A percentile compares a stretch with the other conserved stretches of the same genome.
These are phyloP conservation scores for Catocala nupta DNA, from an alignment of 2,888 invertebrate species.

Conservation along the genomic window DNA sequence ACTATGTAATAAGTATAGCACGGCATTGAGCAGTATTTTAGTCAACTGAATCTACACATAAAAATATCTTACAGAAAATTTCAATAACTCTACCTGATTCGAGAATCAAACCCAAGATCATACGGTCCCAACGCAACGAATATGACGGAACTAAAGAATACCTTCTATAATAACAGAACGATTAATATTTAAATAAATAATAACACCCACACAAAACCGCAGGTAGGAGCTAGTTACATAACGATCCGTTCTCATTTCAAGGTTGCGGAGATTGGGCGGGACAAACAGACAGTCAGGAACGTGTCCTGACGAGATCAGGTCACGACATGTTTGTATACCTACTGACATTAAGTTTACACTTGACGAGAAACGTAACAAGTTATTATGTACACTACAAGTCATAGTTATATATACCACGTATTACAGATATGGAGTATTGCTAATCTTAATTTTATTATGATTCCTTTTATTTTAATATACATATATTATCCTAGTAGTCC, in stretches of 20 bases:
- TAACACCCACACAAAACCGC: slow-evolving; percentile 8
- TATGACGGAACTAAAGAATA: no score
- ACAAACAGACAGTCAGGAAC: slow-evolving; percentile 43
- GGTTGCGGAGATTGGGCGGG: slow-evolving; percentile 48
- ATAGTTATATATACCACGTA: background rate
- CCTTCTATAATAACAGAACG: background rate
- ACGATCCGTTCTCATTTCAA: slow-evolving; percentile 45
- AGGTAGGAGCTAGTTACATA: slow-evolving; percentile 22
- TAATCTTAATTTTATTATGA: no score
- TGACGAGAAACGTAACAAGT: slow-evolving; percentile 1
- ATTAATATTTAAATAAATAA: background rate
- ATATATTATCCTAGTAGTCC: no score
- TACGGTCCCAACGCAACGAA: no score
- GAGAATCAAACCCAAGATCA: no score
- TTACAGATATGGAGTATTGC: no score
- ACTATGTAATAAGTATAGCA: no score
- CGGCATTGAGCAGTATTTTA: no score
- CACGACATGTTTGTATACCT: slow-evolving; percentile 41
- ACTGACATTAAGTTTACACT: slow-evolving; percentile 10
- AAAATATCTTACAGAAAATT: no score
- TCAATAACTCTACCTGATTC: no score
- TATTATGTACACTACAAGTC: background rate
- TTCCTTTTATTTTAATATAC: no score
- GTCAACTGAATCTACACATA: no score
- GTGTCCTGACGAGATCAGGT: slow-evolving; percentile 40